These are phyloP conservation scores for Petrocephalus schoutedeni DNA, from an alignment of 2,797 vertebrate species.

Conservation along the genomic window DNA sequence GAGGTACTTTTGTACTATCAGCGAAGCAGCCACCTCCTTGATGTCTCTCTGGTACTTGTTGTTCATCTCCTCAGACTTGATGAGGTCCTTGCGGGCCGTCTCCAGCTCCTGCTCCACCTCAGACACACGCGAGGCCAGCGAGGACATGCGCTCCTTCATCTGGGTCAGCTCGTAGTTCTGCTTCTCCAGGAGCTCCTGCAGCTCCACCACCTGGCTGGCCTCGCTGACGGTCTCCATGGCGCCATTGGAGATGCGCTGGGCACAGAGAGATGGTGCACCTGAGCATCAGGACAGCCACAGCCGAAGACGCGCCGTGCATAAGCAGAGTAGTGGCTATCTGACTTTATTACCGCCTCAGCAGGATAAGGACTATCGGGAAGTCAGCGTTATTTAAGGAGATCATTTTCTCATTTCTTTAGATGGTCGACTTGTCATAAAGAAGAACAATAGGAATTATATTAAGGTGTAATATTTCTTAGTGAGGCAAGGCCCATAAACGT, in stretches of 20 bases:
- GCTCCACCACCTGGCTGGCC: constrained; percentile 87
- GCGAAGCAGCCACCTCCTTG: constrained; percentile 75
- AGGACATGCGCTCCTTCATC: constrained; percentile 95
- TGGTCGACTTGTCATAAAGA: background rate
- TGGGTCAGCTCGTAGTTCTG: constrained; percentile 97
- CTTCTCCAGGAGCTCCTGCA: constrained; percentile 94
- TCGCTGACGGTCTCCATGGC: constrained; percentile 90
- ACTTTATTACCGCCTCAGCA: background rate
- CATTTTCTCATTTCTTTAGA: background rate
- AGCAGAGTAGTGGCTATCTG: background rate
- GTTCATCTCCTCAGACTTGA: constrained; percentile 97
- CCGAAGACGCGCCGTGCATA: background rate
- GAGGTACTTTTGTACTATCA: background rate
- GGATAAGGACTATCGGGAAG: background rate
- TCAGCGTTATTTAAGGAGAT: background rate
- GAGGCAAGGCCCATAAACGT: background rate
- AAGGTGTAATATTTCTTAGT: background rate
- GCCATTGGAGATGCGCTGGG: constrained; percentile 90
- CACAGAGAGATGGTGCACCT: background rate
- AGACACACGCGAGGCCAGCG: constrained; percentile 84
- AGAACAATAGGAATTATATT: background rate
- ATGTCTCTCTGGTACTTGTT: constrained; percentile 96
- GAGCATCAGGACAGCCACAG: background rate
- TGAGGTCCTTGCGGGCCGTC: constrained; percentile 90
- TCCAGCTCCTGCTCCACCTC: constrained; percentile 97